Evolutionary conservation across 2,113 vertebrate genomes (phyloP).

Genomic region (Pelecanoides urinatrix): DNA sequence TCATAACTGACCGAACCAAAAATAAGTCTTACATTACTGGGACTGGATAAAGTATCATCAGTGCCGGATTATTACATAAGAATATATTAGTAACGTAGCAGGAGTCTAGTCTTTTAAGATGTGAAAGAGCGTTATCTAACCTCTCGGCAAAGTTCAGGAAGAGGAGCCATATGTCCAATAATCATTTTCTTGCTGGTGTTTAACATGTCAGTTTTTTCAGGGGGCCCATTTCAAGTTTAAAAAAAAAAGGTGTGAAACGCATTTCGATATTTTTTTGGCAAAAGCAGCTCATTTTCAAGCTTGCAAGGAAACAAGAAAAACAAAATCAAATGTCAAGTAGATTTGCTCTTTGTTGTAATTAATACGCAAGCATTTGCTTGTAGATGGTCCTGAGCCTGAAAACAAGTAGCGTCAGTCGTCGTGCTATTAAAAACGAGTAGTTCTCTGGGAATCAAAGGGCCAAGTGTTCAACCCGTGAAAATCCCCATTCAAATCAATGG

Average conservation of each 20-base stretch:
- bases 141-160: conserved; percentile 53
- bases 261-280: conserved; percentile 32
- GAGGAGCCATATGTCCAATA: conserved; percentile 69
- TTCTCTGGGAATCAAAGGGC: neutral
- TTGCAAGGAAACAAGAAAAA: conserved; percentile 60
- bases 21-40: neutral
- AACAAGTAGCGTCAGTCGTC: neutral
- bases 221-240: conserved; percentile 37
- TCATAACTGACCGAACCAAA: neutral
- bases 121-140: conserved; percentile 62
- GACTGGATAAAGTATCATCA: conserved; percentile 2
- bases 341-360: conserved; percentile 69
- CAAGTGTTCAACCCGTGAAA: neutral
- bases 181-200: conserved; percentile 59
- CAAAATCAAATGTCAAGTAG: conserved; percentile 70
- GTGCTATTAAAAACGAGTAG: neutral
- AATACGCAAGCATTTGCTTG: conserved; percentile 28
- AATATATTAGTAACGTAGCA: conserved; percentile 51
- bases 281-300: conserved; percentile 63
- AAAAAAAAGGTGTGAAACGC: conserved; percentile 51
- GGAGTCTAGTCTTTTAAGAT: conserved; percentile 56
- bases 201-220: conserved; percentile 57
- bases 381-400: conserved; percentile 35
- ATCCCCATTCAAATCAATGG: neutral
- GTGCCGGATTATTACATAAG: conserved; percentile 38